phyloP scores from a whole-genome alignment of 1,140 invertebrate genomes.

The Cepaea nemoralis region DNA sequence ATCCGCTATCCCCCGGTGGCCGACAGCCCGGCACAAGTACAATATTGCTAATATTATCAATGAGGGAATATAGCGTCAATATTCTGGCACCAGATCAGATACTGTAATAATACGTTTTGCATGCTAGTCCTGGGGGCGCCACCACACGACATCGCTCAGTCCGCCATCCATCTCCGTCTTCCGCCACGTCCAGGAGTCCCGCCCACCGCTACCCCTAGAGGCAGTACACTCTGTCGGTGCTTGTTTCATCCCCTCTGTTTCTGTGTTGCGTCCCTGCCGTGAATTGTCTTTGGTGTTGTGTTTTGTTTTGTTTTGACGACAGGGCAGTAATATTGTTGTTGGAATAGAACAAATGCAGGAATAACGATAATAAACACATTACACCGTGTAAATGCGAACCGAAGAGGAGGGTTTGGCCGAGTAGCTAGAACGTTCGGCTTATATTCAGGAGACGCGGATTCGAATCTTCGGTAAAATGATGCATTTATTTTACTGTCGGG shows the following conservation, averaged over 20 bases:
- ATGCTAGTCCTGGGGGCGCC: slow-evolving; percentile 21
- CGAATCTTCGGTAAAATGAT: too few species aligned
- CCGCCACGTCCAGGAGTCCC: not conserved
- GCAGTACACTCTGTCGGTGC: not conserved
- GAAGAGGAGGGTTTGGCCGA: too few species aligned
- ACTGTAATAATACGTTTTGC: slow-evolving; percentile 28
- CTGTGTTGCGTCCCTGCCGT: not conserved
- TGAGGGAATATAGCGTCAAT: slow-evolving; percentile 18
- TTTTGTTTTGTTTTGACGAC: not conserved
- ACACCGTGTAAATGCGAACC: too few species aligned
- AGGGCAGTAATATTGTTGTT: too few species aligned
- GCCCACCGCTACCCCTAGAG: not conserved
- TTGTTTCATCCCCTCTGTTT: not conserved
- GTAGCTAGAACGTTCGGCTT: too few species aligned
- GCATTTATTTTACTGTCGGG: too few species aligned
- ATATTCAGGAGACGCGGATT: too few species aligned
- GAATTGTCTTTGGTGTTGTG: not conserved
- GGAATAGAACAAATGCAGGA: too few species aligned
- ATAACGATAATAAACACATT: too few species aligned
- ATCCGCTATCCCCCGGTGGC: not conserved
- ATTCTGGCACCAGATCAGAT: slow-evolving; percentile 21
- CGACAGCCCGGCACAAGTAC: not conserved
- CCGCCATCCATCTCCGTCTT: slow-evolving; percentile 18
- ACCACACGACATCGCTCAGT: slow-evolving; percentile 7
- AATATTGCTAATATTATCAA: slow-evolving; percentile 18